Percentiles rank a stretch among this genome's conserved stretches.
Evolutionary conservation across 2,797 vertebrate genomes (phyloP).

Genomic region (Sebastes oblongus): DNA sequence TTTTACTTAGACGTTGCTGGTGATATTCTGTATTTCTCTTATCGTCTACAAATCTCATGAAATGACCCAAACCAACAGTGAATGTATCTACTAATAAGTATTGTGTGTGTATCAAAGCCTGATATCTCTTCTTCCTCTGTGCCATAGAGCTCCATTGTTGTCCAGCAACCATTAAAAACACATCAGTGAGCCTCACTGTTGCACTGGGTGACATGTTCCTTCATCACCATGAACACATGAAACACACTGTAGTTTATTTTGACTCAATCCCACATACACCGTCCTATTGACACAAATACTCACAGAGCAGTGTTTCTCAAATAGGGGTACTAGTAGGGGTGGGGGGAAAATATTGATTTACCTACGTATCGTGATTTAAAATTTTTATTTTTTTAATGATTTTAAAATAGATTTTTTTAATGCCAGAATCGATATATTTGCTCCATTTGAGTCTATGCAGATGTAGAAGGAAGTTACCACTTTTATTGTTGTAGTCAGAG

Average conservation of each 20-base stretch:
- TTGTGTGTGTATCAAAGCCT: too few species aligned
- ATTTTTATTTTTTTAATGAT: too few species aligned
- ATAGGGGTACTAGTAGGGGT: too few species aligned
- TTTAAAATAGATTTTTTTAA: too few species aligned
- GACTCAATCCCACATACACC: neutral
- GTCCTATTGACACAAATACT: neutral
- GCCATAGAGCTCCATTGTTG: neutral
- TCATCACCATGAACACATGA: neutral
- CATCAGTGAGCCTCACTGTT: neutral
- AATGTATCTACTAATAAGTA: too few species aligned
- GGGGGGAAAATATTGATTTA: too few species aligned
- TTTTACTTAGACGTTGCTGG: neutral
- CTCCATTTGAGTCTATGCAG: too few species aligned
- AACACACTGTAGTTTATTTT: neutral
- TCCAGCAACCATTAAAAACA: neutral
- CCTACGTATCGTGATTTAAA: too few species aligned
- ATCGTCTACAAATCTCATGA: neutral
- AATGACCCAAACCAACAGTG: too few species aligned
- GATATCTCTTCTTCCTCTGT: neutral
- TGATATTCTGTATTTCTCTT: neutral
- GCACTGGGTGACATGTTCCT: neutral
- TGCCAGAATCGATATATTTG: too few species aligned
- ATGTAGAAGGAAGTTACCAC: too few species aligned
- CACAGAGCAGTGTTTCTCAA: neutral
- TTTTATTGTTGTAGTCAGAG: too few species aligned